Evolutionary conservation across 2,797 vertebrate species (phyloP).

Genomic region (Molossus molossus): DNA sequence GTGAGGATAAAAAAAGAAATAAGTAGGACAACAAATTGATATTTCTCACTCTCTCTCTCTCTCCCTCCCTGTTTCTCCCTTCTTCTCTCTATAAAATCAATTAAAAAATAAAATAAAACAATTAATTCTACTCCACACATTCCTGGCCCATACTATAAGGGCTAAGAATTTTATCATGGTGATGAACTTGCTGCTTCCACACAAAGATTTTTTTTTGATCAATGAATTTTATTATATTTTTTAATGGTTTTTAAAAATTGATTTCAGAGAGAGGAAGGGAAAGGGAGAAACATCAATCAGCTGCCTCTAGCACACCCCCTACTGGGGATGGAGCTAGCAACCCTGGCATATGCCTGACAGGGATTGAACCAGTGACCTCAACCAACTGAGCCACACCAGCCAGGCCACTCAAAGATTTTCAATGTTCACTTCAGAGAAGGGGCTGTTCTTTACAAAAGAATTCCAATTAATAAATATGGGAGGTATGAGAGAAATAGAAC

Average conservation of each 20-base stretch:
- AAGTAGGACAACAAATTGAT: neutral
- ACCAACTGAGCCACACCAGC: no score
- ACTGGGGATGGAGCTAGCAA: no score
- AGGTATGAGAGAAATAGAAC: neutral
- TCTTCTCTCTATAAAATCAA: neutral
- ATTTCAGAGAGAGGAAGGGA: no score
- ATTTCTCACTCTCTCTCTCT: neutral
- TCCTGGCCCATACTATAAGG: neutral
- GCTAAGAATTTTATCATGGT: neutral
- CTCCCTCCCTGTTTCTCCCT: no score
- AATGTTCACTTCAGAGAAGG: neutral
- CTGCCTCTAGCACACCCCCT: no score
- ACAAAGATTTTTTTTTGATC: neutral
- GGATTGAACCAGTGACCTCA: no score
- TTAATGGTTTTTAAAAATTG: no score
- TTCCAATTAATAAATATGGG: neutral
- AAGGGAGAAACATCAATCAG: no score
- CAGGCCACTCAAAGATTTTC: no score
- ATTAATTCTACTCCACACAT: neutral
- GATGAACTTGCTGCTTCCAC: neutral
- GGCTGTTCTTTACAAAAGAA: constrained; percentile 5
- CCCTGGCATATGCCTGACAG: no score
- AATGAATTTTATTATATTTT: no score
- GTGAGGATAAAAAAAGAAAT: neutral
- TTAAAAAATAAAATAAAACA: constrained; percentile 5